A percentile compares a stretch with the other conserved stretches of the same genome.
Conservation (phyloP, 2,888 invertebrate genomes). For the Pyrgus malvae region DNA sequence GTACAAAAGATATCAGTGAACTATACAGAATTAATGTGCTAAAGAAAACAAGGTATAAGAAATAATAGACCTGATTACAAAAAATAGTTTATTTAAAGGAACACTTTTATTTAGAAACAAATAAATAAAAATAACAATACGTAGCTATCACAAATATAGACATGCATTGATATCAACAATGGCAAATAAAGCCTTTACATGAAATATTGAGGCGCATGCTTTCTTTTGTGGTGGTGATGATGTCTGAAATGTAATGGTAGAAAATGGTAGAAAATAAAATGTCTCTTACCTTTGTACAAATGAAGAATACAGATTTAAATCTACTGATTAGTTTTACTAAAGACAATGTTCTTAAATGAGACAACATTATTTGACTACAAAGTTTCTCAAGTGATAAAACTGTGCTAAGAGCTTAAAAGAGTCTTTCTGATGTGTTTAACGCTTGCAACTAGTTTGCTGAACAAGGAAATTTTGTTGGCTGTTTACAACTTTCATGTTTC, state of each 20-base stretch:
- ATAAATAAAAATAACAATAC: slow-evolving; percentile 19
- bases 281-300: slow-evolving; percentile 47
- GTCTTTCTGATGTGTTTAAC: neutral
- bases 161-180: neutral
- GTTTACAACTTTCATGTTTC: neutral
- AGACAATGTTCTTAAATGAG: slow-evolving; percentile 3
- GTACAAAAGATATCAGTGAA: slow-evolving; percentile 16
- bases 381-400: slow-evolving; percentile 5
- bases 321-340: slow-evolving; percentile 5
- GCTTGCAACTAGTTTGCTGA: neutral
- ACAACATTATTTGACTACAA: slow-evolving; percentile 6
- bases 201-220: slow-evolving; percentile 66
- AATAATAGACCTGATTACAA: slow-evolving; percentile 16
- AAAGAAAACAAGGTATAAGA: neutral
- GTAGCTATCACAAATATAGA: slow-evolving; percentile 15
- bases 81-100: slow-evolving; percentile 21
- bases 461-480: neutral
- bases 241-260: slow-evolving; percentile 68
- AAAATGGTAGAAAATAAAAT: slow-evolving; percentile 51
- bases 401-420: neutral
- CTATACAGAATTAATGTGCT: slow-evolving; percentile 20
- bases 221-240: slow-evolving; percentile 66
- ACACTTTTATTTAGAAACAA: slow-evolving; percentile 5
- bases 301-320: slow-evolving; percentile 4
- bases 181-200: slow-evolving; percentile 44